Evolutionary conservation across 1,140 invertebrate species (phyloP).

Genomic region (Lerema accius): DNA sequence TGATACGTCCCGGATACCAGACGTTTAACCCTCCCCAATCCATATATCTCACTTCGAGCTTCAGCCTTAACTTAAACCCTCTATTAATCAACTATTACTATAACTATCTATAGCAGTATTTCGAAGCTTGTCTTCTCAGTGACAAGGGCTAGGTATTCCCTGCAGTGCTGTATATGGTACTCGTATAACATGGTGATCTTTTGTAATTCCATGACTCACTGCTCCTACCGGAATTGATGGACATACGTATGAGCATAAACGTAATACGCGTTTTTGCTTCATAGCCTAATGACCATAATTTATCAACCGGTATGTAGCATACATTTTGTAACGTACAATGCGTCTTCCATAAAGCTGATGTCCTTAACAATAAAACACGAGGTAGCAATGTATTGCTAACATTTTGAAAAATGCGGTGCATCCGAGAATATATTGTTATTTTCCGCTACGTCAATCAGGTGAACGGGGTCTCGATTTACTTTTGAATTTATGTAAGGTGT

Average conservation of each 20-base stretch:
- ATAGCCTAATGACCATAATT: background rate
- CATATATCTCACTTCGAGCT: too few species aligned
- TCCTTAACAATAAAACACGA: too few species aligned
- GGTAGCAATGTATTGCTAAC: conserved; percentile 9
- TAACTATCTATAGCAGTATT: too few species aligned
- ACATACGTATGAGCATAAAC: too few species aligned
- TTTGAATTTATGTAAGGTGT: background rate
- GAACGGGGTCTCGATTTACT: conserved; percentile 11
- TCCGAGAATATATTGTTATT: conserved; percentile 6
- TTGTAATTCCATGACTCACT: conserved; percentile 2
- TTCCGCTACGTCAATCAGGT: conserved; percentile 24
- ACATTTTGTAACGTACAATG: background rate
- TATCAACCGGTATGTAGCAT: too few species aligned
- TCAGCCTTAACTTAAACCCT: too few species aligned
- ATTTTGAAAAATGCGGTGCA: background rate
- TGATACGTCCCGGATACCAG: too few species aligned
- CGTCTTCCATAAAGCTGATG: background rate
- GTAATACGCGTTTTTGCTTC: background rate
- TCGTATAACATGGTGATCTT: conserved; percentile 4
- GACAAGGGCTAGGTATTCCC: too few species aligned
- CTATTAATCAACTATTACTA: too few species aligned
- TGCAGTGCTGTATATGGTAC: conserved; percentile 2
- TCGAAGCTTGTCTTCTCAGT: too few species aligned
- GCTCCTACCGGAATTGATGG: conserved; percentile 1
- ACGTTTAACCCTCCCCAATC: too few species aligned